Base-by-base conservation (phyloP, 2,888 invertebrate species). In the Dioctria rufipes region DNA sequence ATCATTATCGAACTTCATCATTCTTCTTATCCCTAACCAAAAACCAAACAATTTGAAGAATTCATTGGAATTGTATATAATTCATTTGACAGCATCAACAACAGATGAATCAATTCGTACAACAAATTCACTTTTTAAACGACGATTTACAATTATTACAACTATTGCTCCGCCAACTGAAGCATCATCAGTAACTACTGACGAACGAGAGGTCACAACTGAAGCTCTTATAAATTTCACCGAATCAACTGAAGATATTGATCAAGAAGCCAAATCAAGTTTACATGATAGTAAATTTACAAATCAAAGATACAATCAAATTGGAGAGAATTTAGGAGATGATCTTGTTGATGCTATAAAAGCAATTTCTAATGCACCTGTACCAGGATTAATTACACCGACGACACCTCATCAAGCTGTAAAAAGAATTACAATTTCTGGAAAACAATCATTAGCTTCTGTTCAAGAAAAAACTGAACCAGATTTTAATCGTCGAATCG, bases 91-190 rank as follows among this genome's bases (percentile, higher is more conserved):
- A 87, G 86, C 82, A 86, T 4, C 85, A 85, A 85, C 89, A 86
- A 87, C 88, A 88, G 84, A 88, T 88, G 85, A 90, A 85, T 89
- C 82, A 85, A 89, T 37, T 8, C 13, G 85, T 80, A 87, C 87
- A 11, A 86, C 86, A 80, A 88, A 87, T 83, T 87, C 88, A 2
- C 88, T 89, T 2, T 90, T 90, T 82, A 90, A 90, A 78, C 89
- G 90, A 2, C 87, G 89, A 82, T 86, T 85, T 51, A 85, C 82
- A 85, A 88, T 84, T 80, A 87, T 81, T 67, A 84, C 85, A 80
- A 66, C 83, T 42, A 66, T 63, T 51, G 54, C 81, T 54, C 78
- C 83, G 13, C 61, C 79, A 77, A 81, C 77, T 71, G 84, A 82
- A 39, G 25, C 13, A 67, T 39, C 71, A 39, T 54, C 71, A 11